phyloP scores from a whole-genome alignment of 2,888 invertebrate species.

The Galerucella calmariensis region DNA sequence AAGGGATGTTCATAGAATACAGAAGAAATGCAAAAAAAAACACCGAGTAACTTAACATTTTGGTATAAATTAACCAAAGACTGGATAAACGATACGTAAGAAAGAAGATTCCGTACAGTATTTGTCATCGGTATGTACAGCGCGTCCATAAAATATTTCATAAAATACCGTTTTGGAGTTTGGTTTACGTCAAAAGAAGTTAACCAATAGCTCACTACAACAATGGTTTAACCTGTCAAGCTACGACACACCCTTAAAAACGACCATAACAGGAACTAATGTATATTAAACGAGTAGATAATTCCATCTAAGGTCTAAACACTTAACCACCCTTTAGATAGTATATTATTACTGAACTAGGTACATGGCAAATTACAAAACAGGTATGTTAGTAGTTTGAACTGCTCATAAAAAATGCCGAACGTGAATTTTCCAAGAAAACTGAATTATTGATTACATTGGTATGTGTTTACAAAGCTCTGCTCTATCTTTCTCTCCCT shows the following conservation, averaged over 20 bases:
- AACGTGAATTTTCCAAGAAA: conserved; percentile 40
- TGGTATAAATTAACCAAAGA: too few relatives aligned
- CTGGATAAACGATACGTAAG: too few relatives aligned
- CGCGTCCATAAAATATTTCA: too few relatives aligned
- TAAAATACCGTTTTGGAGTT: too few relatives aligned
- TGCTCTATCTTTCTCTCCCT: conserved; percentile 26
- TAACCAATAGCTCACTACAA: too few relatives aligned
- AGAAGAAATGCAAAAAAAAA: too few relatives aligned
- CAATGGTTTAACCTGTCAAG: neutral
- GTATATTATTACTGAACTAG: conserved; percentile 34
- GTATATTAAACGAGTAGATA: conserved; percentile 35
- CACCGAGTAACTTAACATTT: too few relatives aligned
- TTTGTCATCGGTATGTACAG: too few relatives aligned
- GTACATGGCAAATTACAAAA: conserved; percentile 38
- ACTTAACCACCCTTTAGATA: conserved; percentile 27
- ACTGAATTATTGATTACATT: conserved; percentile 42
- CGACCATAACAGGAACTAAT: conserved; percentile 35
- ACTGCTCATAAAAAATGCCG: conserved; percentile 30
- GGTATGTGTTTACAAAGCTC: conserved; percentile 45
- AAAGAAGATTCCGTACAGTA: too few relatives aligned
- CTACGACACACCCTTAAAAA: neutral
- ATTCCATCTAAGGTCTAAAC: conserved; percentile 36
- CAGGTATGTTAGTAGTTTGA: conserved; percentile 26
- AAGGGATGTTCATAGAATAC: too few relatives aligned
- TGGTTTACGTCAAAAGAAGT: too few relatives aligned